Base-by-base conservation (phyloP, 2,888 invertebrate genomes). In the Ischnus inquisitorius region DNA sequence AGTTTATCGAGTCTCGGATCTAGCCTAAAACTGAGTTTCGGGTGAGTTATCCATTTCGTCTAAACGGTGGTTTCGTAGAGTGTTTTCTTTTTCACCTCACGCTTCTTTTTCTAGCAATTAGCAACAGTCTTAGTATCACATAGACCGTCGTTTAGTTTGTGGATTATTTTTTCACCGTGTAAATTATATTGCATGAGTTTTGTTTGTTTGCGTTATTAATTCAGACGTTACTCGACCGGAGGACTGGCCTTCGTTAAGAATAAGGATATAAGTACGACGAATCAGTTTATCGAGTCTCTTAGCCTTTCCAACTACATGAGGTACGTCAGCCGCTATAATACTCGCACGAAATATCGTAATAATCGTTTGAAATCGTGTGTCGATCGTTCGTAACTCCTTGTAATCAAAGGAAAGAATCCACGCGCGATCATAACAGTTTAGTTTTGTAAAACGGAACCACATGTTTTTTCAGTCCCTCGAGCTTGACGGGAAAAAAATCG, bases 401-500 rank as follows among this genome's bases (percentile, higher is more conserved):
- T 28, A 62, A 62, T 41, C 14, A 6, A 19, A 51, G 8, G 3
- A 19, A 51, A n/a, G 3, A 28, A 60, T 28, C 1, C n/a, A n/a
- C n/a, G n/a, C 8, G 34, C 6, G 4, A 34, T 34, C 34, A 28
- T 14, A 60, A 28, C 28, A 60, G n/a, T 60, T 60, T 25, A 28
- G 14, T 4, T 60, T 14, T 60, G 60, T 60, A 28, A 60, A 22
- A 60, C 14, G 60, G 46, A 46, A 12, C 14, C 3, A 46, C 6
- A 46, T 46, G 12, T n/a, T 60, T 79, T 93, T 94, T 74, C 94
- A 97, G 97, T 93, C 97, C 97, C 72, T 96, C 97, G 90, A 96
- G 96, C 92, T 95, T 97, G 93, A 97, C 97, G 51, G 96, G 97
- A 62, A 97, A 97, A 94, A 97, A 98, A 92, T 97, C 97, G 5